Evolutionary conservation across 2,888 invertebrate species (phyloP).

Genomic region (Sericinus montela): DNA sequence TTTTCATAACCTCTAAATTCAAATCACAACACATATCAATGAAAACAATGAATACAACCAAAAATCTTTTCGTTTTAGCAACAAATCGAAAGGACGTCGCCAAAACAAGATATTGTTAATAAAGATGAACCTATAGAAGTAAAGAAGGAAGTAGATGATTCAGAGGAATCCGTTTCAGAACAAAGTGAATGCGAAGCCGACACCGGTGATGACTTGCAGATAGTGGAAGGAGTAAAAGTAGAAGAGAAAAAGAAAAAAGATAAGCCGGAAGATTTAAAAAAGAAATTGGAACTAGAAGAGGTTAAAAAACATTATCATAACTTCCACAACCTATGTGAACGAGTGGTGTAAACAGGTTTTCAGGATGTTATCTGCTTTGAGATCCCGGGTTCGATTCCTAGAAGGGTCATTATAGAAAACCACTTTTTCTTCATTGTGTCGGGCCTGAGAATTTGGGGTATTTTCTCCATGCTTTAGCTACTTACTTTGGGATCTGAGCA

Average conservation of each 20-base stretch:
- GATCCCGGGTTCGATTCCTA: too few relatives aligned
- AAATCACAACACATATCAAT: too few relatives aligned
- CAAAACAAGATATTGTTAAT: conserved; percentile 39
- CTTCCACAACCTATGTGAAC: too few relatives aligned
- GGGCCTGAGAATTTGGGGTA: too few relatives aligned
- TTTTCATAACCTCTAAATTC: conserved; percentile 16
- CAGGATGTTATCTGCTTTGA: too few relatives aligned
- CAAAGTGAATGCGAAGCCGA: conserved; percentile 23
- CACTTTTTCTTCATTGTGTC: too few relatives aligned
- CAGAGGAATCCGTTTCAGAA: conserved; percentile 19
- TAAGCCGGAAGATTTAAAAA: conserved; percentile 66
- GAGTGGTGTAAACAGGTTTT: too few relatives aligned
- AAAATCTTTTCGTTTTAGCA: conserved; percentile 21
- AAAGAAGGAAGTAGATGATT: conserved; percentile 36
- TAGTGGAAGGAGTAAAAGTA: conserved; percentile 64
- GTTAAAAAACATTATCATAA: conserved; percentile 27
- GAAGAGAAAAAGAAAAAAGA: conserved; percentile 60
- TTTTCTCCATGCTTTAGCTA: too few relatives aligned
- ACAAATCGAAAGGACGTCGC: conserved; percentile 25
- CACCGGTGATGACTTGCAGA: conserved; percentile 39
- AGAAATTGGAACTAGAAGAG: conserved; percentile 65
- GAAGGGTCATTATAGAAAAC: too few relatives aligned
- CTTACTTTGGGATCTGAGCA: too few relatives aligned
- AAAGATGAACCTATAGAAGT: conserved; percentile 36
- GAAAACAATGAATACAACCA: too few relatives aligned